Conservation (phyloP, 2,888 invertebrate genomes). For the Scaptomyza reducta region DNA sequence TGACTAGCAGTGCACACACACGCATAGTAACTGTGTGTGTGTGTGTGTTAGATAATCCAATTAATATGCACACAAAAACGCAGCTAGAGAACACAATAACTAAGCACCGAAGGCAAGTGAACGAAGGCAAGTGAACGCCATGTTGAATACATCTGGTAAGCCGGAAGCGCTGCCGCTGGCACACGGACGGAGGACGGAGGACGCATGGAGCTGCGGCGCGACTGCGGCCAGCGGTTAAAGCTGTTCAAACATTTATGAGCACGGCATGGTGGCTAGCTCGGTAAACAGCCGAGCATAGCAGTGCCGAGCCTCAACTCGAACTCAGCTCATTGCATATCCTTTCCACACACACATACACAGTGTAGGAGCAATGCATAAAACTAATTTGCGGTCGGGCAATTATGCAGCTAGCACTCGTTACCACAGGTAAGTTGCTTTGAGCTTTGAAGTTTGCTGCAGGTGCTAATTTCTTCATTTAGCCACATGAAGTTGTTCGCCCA, state of each 20-base stretch:
- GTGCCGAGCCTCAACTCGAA: too few relatives aligned
- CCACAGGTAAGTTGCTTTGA: background rate
- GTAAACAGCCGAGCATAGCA: constrained; percentile 19
- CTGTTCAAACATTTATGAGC: constrained; percentile 76
- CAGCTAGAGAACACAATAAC: constrained; percentile 67
- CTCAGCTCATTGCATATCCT: constrained; percentile 17
- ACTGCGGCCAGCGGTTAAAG: constrained; percentile 43
- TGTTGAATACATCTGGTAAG: constrained; percentile 64
- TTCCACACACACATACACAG: background rate
- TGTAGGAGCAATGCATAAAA: constrained; percentile 59
- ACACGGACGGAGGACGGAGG: constrained; percentile 32
- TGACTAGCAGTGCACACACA: constrained; percentile 59
- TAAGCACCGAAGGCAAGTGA: constrained; percentile 24
- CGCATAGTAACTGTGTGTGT: constrained; percentile 21
- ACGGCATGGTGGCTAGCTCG: constrained; percentile 18
- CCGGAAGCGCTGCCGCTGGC: constrained; percentile 53
- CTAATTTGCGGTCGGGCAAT: constrained; percentile 80
- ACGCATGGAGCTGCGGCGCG: constrained; percentile 25
- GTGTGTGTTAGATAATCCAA: constrained; percentile 80
- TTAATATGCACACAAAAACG: constrained; percentile 80
- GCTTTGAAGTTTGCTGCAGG: constrained; percentile 19
- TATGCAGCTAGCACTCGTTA: constrained; percentile 53
- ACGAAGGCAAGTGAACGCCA: constrained; percentile 37
- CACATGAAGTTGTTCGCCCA: constrained; percentile 32
- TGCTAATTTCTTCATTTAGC: constrained; percentile 62